phyloP scores from a whole-genome alignment of 2,888 invertebrate genomes.

The Sarcophaga subvicina region DNA sequence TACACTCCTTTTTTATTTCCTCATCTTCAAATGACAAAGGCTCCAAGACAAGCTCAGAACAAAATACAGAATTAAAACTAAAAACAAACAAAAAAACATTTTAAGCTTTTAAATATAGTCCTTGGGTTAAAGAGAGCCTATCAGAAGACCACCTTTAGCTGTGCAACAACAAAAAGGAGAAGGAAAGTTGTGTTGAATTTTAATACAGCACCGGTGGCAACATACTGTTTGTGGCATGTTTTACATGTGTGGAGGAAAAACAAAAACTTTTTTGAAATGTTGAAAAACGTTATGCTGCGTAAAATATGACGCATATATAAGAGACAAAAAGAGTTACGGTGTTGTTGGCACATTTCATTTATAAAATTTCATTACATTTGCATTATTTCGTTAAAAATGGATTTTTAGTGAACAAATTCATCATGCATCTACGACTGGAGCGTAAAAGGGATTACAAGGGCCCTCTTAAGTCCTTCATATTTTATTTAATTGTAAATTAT shows the following conservation, averaged over 20 bases:
- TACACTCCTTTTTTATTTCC: too few relatives aligned
- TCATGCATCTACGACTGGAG: neutral
- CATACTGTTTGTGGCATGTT: neutral
- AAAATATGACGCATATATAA: conserved; percentile 41
- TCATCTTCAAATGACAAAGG: neutral
- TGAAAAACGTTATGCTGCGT: neutral
- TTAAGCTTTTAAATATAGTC: neutral
- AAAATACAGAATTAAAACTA: neutral
- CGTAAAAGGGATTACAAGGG: neutral
- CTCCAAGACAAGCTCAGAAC: neutral
- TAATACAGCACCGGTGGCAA: conserved; percentile 13
- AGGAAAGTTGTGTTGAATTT: conserved; percentile 8
- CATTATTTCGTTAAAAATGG: conserved; percentile 33
- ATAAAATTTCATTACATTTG: conserved; percentile 42
- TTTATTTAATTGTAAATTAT: too few relatives aligned
- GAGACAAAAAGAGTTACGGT: conserved; percentile 32
- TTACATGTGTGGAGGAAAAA: neutral
- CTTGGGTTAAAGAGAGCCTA: neutral
- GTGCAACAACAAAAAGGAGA: neutral
- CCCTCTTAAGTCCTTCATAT: neutral
- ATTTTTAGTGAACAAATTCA: neutral
- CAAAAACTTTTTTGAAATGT: neutral
- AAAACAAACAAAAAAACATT: neutral
- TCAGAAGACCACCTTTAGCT: neutral
- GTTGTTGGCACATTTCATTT: conserved; percentile 45